Base-by-base conservation (phyloP, 1,140 invertebrate genomes). In the Caerostris darwini region DNA sequence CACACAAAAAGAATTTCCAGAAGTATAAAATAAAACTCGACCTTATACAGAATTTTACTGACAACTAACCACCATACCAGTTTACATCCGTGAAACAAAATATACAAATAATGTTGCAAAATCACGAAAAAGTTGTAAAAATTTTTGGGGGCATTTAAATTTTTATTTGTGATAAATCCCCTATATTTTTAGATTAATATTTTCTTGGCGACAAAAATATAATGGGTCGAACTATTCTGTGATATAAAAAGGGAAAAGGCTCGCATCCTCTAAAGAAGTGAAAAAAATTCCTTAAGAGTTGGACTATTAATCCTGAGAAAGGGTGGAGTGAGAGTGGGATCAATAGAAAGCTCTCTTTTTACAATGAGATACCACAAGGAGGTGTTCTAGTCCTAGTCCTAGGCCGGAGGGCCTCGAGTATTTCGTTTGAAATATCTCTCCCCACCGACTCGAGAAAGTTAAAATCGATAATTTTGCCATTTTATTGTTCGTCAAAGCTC, bases 401-500 rank as follows among this genome's bases (percentile, higher is more conserved):
- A 57, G 50, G 71, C 71, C 71, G 53, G 34, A 77, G 57, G 83
- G 86, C 86, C 61, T 88, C n/a, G 86, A 67, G 86, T 59, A 58
- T 77, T 77, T 56, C 54, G 61, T 88, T 77, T 90, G 50, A 90
- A 69, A 90, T 90, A 90, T 71, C 54, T 57, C 56, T 56, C 61
- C 53, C 88, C 61, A n/a, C 56, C 50, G 64, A 50, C 59, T 58
- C 83, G n/a, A 90, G 59, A 87, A 87, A 87, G 17, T 77, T 77
- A 54, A 56, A 90, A 90, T 90, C 88, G 88, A 90, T 90, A 90
- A 69, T 90, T 77, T 77, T 90, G 59, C 86, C 54, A 71, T 77
- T 77, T 77, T 90, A 90, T 90, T 90, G 88, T 90, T 90, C 67
- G 50, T 69, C 67, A 90, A 61, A 57, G 88, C 54, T 71, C 61